A percentile compares a stretch with the other conserved stretches of the same genome.
Conservation (phyloP, 1,140 invertebrate genomes). For the Telenomus remus region DNA sequence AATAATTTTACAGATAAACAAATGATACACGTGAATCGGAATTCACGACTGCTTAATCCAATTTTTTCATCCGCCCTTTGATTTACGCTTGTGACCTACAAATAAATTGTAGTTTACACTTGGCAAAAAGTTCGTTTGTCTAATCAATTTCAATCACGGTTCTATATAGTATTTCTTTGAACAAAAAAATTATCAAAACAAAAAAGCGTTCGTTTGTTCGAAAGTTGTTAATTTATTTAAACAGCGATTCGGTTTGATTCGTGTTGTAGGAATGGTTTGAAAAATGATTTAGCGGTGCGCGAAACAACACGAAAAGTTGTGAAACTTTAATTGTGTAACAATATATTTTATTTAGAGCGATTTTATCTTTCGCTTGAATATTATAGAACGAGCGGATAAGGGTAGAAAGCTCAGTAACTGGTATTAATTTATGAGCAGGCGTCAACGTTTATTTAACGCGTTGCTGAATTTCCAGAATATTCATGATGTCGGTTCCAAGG, state of each 20-base stretch:
- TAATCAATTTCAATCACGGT: conserved; percentile 24
- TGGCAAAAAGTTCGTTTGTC: conserved; percentile 27
- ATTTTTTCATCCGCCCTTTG: conserved; percentile 2
- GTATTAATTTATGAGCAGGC: conserved; percentile 63
- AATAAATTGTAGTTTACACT: conserved; percentile 31
- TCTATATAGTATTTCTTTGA: too few species aligned
- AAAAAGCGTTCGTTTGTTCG: too few species aligned
- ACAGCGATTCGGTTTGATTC: too few species aligned
- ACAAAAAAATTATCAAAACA: too few species aligned
- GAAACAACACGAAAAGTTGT: conserved; percentile 32
- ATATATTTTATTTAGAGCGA: conserved; percentile 56
- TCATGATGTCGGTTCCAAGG: conserved; percentile 59
- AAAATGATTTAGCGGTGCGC: conserved; percentile 7
- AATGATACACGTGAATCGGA: background rate
- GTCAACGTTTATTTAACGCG: conserved; percentile 61
- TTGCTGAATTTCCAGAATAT: conserved; percentile 62
- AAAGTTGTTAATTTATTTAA: too few species aligned
- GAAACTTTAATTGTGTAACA: conserved; percentile 56
- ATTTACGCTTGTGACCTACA: conserved; percentile 20
- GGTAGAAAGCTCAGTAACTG: conserved; percentile 53
- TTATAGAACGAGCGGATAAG: conserved; percentile 55
- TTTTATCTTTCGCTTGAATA: conserved; percentile 60
- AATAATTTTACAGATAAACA: too few species aligned
- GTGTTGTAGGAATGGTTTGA: conserved; percentile 11
- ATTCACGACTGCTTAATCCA: conserved; percentile 22